phyloP scores from a whole-genome alignment of 2,113 vertebrate genomes.

The Scophthalmus maximus region DNA sequence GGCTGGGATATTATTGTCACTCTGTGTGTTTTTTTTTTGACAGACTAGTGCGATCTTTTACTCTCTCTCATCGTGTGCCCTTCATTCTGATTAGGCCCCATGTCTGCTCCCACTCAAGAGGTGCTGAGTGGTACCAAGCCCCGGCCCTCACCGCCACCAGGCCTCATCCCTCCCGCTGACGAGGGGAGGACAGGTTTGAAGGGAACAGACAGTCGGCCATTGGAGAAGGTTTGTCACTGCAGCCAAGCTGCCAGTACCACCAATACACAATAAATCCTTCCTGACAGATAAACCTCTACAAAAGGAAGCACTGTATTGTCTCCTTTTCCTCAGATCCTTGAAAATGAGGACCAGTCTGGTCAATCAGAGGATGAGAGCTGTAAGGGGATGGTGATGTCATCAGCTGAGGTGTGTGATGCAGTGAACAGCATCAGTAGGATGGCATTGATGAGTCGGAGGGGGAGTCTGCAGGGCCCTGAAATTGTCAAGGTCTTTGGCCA shows the following conservation, averaged over 20 bases:
- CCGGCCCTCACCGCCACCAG: conserved; percentile 78
- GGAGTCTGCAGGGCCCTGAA: conserved; percentile 74
- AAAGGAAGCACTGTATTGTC: not conserved
- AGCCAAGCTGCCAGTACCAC: too few relatives aligned
- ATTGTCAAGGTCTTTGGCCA: conserved; percentile 51
- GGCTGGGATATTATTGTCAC: not conserved
- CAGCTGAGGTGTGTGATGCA: conserved; percentile 63
- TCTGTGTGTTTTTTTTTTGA: not conserved
- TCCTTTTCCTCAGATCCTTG: conserved; percentile 72
- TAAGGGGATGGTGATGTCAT: conserved; percentile 1
- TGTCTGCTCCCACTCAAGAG: conserved; percentile 45
- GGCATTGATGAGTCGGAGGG: conserved; percentile 60
- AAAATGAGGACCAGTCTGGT: conserved; percentile 78
- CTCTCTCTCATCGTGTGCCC: not conserved
- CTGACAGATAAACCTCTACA: not conserved
- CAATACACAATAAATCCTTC: not conserved
- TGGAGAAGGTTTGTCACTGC: conserved; percentile 76
- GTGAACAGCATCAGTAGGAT: conserved; percentile 46
- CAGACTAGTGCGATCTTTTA: not conserved
- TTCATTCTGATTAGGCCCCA: conserved; percentile 45
- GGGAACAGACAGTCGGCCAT: conserved; percentile 69
- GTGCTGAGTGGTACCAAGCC: conserved; percentile 54
- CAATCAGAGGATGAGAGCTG: conserved; percentile 61
- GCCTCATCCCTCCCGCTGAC: conserved; percentile 70
- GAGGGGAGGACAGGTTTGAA: conserved; percentile 72